Conservation (phyloP, 1,140 invertebrate genomes). For the Pogonomyrmex barbatus region DNA sequence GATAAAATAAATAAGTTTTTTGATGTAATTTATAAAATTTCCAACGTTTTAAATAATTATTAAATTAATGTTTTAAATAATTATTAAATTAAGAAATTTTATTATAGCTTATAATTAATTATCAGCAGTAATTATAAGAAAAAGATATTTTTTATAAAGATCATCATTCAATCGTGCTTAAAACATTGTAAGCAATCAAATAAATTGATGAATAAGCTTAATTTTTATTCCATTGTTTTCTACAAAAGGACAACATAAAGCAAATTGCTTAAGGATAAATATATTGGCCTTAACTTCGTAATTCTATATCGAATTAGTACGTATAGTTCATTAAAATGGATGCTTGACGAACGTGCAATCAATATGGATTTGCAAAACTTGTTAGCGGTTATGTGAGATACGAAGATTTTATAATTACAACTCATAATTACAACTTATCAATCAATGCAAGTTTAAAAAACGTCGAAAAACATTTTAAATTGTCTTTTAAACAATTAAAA, state of each 20-base stretch:
- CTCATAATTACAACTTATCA: not conserved
- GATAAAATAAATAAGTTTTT: not conserved
- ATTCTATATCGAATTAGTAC: not conserved
- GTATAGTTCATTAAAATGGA: conserved; percentile 22
- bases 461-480: no score
- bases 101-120: not conserved
- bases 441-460: no score
- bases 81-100: not conserved
- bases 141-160: not conserved
- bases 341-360: conserved; percentile 19
- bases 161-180: not conserved
- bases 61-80: not conserved
- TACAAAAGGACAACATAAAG: not conserved
- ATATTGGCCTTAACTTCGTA: not conserved
- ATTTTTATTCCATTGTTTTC: not conserved
- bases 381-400: not conserved
- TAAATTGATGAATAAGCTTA: conserved; percentile 21
- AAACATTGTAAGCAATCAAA: not conserved
- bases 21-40: not conserved
- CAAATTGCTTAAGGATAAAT: conserved; percentile 11
- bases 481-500: no score
- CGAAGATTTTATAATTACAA: not conserved
- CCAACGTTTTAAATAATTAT: not conserved
- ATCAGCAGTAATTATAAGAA: not conserved
- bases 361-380: conserved; percentile 17